These are phyloP conservation scores for Diloba caeruleocephala DNA, from an alignment of 2,888 invertebrate species.

Conservation along the genomic window DNA sequence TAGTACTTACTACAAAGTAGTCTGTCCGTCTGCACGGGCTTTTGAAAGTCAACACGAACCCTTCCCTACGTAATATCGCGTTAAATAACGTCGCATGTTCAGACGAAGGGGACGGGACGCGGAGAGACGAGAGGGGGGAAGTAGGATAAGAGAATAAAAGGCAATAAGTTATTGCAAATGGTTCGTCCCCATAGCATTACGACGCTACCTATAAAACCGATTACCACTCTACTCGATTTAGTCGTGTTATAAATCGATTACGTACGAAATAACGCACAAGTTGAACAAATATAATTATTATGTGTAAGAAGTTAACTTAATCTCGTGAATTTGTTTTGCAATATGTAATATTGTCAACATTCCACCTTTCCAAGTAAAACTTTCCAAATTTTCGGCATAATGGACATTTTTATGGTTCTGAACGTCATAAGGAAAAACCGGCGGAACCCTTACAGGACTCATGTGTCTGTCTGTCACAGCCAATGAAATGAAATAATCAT, in stretches of 20 bases:
- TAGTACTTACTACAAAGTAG: no score
- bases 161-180: constrained; percentile 72
- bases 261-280: constrained; percentile 5
- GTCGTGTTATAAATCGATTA: constrained; percentile 37
- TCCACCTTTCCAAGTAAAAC: no score
- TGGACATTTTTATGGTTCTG: no score
- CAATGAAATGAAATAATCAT: no score
- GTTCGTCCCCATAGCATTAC: constrained; percentile 47
- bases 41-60: constrained; percentile 30
- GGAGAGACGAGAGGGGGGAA: constrained; percentile 3
- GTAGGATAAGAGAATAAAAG: constrained; percentile 60
- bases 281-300: not conserved
- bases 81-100: constrained; percentile 54
- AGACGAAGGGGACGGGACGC: constrained; percentile 3
- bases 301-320: no score
- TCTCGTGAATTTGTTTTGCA: no score
- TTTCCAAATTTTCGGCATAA: no score
- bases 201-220: constrained; percentile 9
- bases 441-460: no score
- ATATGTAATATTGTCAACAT: no score
- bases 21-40: constrained; percentile 8
- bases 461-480: no score
- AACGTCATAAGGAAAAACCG: no score
- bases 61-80: constrained; percentile 44
- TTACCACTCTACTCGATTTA: constrained; percentile 29